phyloP scores from a whole-genome alignment of 1,140 invertebrate species.

The Aphis craccivora region DNA sequence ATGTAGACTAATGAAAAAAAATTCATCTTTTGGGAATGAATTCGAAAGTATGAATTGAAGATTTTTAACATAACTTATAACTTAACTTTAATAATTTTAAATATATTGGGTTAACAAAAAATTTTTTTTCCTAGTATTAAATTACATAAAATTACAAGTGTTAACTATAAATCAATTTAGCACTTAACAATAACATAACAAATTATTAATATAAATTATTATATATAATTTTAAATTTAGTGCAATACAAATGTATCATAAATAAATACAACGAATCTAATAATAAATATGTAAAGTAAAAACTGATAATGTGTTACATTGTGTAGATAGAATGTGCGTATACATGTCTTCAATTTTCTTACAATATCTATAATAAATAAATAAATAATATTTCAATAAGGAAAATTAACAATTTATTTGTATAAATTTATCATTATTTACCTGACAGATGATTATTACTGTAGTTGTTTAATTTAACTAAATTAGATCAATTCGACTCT shows the following conservation, averaged over 20 bases:
- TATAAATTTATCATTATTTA: neutral
- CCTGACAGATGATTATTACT: neutral
- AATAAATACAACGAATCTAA: neutral
- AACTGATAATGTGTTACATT: neutral
- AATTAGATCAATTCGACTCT: neutral
- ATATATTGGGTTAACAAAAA: too few species aligned
- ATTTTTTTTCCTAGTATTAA: neutral
- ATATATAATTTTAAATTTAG: neutral
- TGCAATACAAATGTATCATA: neutral
- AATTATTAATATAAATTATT: neutral
- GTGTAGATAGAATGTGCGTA: neutral
- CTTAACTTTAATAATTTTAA: too few species aligned
- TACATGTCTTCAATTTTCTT: neutral
- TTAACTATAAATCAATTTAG: neutral
- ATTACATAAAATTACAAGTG: neutral
- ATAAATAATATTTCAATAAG: neutral
- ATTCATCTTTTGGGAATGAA: too few species aligned
- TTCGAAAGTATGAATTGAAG: too few species aligned
- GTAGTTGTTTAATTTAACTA: neutral
- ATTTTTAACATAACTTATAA: too few species aligned
- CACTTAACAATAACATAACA: neutral
- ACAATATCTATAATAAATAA: neutral
- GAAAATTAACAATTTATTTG: neutral
- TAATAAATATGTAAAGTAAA: neutral
- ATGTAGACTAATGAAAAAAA: too few species aligned